These are phyloP conservation scores for Odontomachus brunneus DNA, from an alignment of 1,140 invertebrate genomes.

Conservation along the genomic window DNA sequence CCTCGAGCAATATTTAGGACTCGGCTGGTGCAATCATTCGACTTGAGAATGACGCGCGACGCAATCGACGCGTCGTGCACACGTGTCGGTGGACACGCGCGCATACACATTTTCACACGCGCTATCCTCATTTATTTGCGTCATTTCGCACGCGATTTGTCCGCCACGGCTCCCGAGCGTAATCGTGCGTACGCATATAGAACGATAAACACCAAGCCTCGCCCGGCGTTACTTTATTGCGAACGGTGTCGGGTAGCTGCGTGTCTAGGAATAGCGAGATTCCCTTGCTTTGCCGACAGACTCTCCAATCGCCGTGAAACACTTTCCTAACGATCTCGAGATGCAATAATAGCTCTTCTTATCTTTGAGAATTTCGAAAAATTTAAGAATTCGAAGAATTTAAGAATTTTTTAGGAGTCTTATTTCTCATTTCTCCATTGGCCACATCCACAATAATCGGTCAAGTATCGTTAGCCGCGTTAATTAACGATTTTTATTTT, in stretches of 20 bases:
- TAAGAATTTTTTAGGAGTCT: too few relatives aligned
- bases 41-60: conserved; percentile 18
- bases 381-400: too few relatives aligned
- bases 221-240: conserved; percentile 1
- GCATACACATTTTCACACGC: neutral
- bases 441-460: too few relatives aligned
- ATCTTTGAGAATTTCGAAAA: too few relatives aligned
- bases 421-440: too few relatives aligned
- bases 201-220: conserved; percentile 26
- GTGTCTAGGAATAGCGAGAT: neutral
- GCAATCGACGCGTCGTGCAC: neutral
- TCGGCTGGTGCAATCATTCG: conserved; percentile 26
- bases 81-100: conserved; percentile 23
- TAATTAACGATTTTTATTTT: too few relatives aligned
- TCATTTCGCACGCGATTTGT: conserved; percentile 28
- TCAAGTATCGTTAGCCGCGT: too few relatives aligned
- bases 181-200: conserved; percentile 30
- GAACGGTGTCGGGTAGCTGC: neutral
- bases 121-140: neutral
- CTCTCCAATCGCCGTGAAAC: too few relatives aligned
- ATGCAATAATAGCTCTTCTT: too few relatives aligned
- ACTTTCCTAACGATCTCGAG: too few relatives aligned
- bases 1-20: conserved; percentile 14
- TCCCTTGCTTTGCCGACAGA: neutral
- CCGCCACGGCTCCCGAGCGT: neutral